Evolutionary conservation across 2,888 invertebrate genomes (phyloP).

Genomic region (Microctonus aethiopoides): DNA sequence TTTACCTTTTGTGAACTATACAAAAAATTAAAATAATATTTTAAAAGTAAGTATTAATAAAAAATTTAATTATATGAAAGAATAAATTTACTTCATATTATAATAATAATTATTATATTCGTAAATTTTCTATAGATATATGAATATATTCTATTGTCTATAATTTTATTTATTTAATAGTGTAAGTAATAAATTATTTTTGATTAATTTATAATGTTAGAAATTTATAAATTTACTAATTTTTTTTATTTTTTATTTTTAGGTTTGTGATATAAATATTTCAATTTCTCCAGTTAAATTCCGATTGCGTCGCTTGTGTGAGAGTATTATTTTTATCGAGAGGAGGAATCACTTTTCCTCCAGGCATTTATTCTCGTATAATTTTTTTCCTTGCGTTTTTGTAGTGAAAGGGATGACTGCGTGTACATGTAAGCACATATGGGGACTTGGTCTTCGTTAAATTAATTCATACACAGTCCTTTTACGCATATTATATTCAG

Average conservation of each 20-base stretch:
- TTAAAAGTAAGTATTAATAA: background rate
- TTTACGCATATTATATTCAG: too few species aligned
- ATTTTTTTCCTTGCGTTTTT: background rate
- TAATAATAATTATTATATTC: background rate
- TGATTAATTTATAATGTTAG: background rate
- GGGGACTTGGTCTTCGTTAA: background rate
- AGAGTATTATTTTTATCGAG: background rate
- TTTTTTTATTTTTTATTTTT: too few species aligned
- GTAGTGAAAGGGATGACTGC: constrained; percentile 14
- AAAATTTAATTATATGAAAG: too few species aligned
- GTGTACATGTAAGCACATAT: background rate
- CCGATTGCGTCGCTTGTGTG: background rate
- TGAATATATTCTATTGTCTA: background rate
- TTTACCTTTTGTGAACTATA: background rate
- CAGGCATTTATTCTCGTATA: background rate
- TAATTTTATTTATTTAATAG: background rate
- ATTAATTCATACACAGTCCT: background rate
- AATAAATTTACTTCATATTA: too few species aligned
- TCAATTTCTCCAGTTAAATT: background rate
- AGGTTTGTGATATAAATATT: background rate
- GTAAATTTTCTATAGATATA: too few species aligned
- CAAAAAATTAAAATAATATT: background rate
- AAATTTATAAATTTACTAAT: background rate
- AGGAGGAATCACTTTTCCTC: constrained; percentile 9
- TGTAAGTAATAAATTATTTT: background rate